phyloP scores from a whole-genome alignment of 2,888 invertebrate species.

The Dynastes maya region DNA sequence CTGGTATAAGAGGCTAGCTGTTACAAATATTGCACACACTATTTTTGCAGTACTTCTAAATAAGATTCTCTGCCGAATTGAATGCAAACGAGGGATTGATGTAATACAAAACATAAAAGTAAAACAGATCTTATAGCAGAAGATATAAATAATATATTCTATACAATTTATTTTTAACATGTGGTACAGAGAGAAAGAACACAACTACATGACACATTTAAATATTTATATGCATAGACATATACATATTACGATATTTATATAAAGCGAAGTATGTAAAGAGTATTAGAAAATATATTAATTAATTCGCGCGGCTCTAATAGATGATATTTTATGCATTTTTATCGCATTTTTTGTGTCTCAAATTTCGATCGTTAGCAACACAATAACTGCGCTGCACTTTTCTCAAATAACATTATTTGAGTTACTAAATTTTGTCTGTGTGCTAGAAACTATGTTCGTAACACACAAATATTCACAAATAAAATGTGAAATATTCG shows the following conservation, averaged over 20 bases:
- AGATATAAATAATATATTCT: not conserved
- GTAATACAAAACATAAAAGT: conserved; percentile 20
- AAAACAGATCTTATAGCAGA: conserved; percentile 6
- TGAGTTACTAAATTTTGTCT: no score
- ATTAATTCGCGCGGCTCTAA: conserved; percentile 12
- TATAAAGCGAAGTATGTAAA: not conserved
- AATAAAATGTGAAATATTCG: no score
- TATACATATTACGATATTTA: conserved; percentile 28
- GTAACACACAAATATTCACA: no score
- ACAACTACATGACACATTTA: conserved; percentile 1
- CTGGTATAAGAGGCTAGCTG: conserved; percentile 24
- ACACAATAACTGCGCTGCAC: no score
- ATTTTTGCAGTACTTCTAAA: conserved; percentile 32
- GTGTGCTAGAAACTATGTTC: no score
- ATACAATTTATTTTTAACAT: conserved; percentile 26
- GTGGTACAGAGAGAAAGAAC: conserved; percentile 12
- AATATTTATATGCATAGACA: not conserved
- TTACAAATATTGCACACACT: conserved; percentile 34
- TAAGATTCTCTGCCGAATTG: conserved; percentile 32
- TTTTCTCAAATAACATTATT: no score
- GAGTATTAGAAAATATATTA: conserved; percentile 14
- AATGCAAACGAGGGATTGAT: conserved; percentile 27
- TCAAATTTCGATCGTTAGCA: not conserved
- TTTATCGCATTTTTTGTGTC: not conserved
- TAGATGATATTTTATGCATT: no score